Percentiles rank a stretch among this genome's conserved stretches.
phyloP scores from a whole-genome alignment of 2,113 vertebrate genomes.

The Clupea harengus region DNA sequence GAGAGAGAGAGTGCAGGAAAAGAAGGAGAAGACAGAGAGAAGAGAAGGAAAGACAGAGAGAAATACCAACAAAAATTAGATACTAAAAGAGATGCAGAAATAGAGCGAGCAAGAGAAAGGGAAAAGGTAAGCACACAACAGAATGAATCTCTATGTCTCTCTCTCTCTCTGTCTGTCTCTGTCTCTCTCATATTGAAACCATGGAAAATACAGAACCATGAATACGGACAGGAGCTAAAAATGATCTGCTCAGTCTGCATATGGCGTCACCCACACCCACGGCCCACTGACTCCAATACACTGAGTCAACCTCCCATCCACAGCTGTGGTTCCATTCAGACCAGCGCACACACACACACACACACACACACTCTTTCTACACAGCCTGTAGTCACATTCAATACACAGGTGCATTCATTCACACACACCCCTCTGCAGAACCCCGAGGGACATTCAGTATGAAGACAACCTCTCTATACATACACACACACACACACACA shows the following conservation, averaged over 20 bases:
- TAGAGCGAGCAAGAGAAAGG: not conserved
- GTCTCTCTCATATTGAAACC: not conserved
- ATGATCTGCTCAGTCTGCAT: not conserved
- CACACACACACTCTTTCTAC: not conserved
- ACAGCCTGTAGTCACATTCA: no score
- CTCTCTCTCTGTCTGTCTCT: not conserved
- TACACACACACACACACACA: not conserved
- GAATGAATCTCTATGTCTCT: not conserved
- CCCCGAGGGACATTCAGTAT: not conserved
- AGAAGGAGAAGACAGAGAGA: no score
- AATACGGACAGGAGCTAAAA: not conserved
- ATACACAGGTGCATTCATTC: not conserved
- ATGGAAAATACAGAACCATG: not conserved
- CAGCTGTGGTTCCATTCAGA: not conserved
- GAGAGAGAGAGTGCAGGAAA: no score
- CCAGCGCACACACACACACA: not conserved
- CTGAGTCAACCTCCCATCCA: not conserved
- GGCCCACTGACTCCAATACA: not conserved
- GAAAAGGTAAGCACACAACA: no score
- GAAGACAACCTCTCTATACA: not conserved
- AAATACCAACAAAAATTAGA: no score
- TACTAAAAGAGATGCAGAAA: no score
- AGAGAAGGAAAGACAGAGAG: no score
- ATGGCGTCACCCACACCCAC: not conserved
- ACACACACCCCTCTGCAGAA: not conserved